phyloP scores from a whole-genome alignment of 2,113 vertebrate species.

The Cyanoderma ruficeps region DNA sequence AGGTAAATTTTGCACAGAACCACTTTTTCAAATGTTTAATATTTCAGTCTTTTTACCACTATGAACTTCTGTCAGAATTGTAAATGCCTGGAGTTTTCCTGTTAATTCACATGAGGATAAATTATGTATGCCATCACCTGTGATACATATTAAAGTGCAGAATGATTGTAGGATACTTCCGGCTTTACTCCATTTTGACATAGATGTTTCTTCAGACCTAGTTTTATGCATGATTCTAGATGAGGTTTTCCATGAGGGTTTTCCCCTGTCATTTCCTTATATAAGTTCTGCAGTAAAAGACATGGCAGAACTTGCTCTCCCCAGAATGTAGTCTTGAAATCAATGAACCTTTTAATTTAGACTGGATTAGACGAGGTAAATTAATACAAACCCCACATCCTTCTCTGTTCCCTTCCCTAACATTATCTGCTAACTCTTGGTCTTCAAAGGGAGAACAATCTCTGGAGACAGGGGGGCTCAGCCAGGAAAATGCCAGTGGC shows the following conservation, averaged over 20 bases:
- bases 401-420: not conserved
- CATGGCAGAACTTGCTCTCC: accelerated
- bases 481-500: accelerated
- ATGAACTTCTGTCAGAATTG: not conserved
- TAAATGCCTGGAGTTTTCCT: not conserved
- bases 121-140: not conserved
- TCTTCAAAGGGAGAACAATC: not conserved
- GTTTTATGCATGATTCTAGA: not conserved
- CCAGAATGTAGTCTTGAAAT: not conserved
- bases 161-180: not conserved
- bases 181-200: not conserved
- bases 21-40: not conserved
- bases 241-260: not conserved
- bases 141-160: not conserved
- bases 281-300: not conserved
- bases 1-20: not conserved
- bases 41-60: not conserved
- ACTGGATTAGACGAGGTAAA: not conserved
- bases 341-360: not conserved
- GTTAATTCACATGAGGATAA: not conserved
- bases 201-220: not conserved
- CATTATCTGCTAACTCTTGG: not conserved
- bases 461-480: accelerated
- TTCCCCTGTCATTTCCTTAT: not conserved
- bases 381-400: not conserved